Evolutionary conservation across 2,797 vertebrate species (phyloP), one percentile per base, ranked within the genome.

Genomic region (Microcaecilia unicolor): DNA sequence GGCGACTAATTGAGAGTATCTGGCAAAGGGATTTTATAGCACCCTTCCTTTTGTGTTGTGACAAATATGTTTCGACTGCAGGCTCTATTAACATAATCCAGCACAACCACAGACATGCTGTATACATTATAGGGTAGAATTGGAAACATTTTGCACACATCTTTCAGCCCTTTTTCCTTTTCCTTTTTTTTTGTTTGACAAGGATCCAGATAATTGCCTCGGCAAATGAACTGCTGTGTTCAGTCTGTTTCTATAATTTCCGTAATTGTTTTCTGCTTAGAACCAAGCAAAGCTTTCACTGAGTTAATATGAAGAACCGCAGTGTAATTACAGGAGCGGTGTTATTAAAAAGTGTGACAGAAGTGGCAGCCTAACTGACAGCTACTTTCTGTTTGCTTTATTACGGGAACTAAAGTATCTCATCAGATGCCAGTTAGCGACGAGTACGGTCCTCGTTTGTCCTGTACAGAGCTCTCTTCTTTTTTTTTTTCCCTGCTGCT

Each of bases 261-360:
- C 77, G 74, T 84, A 83, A 83, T 85, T 87, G 82, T 88, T 86
- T 81, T 81, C 52, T 59, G 67, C 57, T 62, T n/a, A 69, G 77
- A 80, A 67, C 67, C 67, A 74, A 71, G 64, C 56, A 64, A 31
- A 67, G 58, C 55, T 75, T 78, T 79, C 72, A 81, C 80, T 83
- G 80, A 74, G 64, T 86, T 88, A 88, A 82, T 81, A 70, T 77
- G 77, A 85, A 80, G 86, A 83, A 80, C 64, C 71, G 35, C 61
- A 78, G 60, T 78, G 67, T 84, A 88, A 83, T 86, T 86, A 85
- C 64, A 72, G 60, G 66, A 77, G 72, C 71, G 72, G 57, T 86
- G 73, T 86, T 86, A 87, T 89, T 87, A 83, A 84, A 80, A 86
- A 67, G 65, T 79, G 70, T 86, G 86, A 84, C 84, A 86, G 77